phyloP scores from a whole-genome alignment of 1,140 invertebrate genomes.

The Drosophila miranda region DNA sequence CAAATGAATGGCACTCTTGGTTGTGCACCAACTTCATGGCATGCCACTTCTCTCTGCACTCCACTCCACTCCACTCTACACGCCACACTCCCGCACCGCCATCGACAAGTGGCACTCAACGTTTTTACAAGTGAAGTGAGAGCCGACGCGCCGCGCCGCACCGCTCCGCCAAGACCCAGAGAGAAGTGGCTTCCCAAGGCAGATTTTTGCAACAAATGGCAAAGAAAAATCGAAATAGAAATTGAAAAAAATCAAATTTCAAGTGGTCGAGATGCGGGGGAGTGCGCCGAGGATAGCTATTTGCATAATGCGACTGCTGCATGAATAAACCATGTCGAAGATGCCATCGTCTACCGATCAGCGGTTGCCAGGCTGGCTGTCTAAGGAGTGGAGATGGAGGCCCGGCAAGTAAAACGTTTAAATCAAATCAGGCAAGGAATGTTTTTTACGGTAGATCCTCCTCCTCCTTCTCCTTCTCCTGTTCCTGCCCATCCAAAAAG shows the following conservation, averaged over 20 bases:
- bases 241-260: slow-evolving; percentile 75
- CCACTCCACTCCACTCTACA: neutral
- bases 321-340: slow-evolving; percentile 76
- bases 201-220: slow-evolving; percentile 64
- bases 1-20: slow-evolving; percentile 34
- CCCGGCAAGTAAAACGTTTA: slow-evolving; percentile 64
- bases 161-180: neutral
- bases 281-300: slow-evolving; percentile 45
- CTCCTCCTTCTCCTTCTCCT: no score
- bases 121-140: slow-evolving; percentile 43
- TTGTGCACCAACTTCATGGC: neutral
- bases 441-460: slow-evolving; percentile 35
- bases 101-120: slow-evolving; percentile 45
- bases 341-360: slow-evolving; percentile 29
- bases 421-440: slow-evolving; percentile 68
- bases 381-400: slow-evolving; percentile 9
- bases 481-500: slow-evolving; percentile 11
- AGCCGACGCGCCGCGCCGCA: neutral
- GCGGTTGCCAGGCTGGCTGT: slow-evolving; percentile 10
- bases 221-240: slow-evolving; percentile 68
- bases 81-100: neutral
- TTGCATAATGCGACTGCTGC: slow-evolving; percentile 78
- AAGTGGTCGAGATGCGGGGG: slow-evolving; percentile 55
- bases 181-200: slow-evolving; percentile 36
- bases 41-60: neutral